Evolutionary conservation across 1,140 invertebrate genomes (phyloP).

Genomic region (Lordiphosa mommai): DNA sequence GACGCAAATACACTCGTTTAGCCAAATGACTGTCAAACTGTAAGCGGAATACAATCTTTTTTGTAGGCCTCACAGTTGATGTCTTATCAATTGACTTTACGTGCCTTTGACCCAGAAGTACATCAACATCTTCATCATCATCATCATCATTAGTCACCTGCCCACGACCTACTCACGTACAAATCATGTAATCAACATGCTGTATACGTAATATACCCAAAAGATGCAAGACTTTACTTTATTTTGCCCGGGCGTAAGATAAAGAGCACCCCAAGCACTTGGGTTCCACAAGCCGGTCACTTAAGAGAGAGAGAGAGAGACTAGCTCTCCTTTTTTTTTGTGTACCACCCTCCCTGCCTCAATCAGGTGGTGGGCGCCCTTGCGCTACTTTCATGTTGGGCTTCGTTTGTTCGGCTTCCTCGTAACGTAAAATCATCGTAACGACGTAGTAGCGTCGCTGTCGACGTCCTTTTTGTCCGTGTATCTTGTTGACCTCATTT

Average conservation of each 20-base stretch:
- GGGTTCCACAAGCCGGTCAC: constrained; percentile 39
- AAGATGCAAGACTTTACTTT: neutral
- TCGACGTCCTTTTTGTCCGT: constrained; percentile 43
- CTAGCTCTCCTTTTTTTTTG: constrained; percentile 5
- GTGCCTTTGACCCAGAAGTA: constrained; percentile 42
- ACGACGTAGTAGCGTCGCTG: constrained; percentile 23
- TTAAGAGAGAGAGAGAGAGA: neutral
- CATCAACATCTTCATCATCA: neutral
- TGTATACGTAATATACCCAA: constrained; percentile 11
- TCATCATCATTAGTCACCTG: neutral
- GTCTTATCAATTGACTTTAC: constrained; percentile 38
- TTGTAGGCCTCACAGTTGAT: constrained; percentile 6
- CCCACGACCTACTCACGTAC: constrained; percentile 31
- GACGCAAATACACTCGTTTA: constrained; percentile 44
- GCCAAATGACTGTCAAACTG: constrained; percentile 10
- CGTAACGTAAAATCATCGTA: constrained; percentile 57
- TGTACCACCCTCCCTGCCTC: constrained; percentile 2
- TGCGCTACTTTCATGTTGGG: constrained; percentile 62
- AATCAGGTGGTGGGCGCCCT: constrained; percentile 58
- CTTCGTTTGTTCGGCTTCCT: constrained; percentile 22
- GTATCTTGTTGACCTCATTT: constrained; percentile 79
- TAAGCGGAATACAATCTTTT: neutral
- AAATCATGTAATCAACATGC: constrained; percentile 57
- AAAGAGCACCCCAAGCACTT: constrained; percentile 19
- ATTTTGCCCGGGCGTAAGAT: constrained; percentile 10